Percentiles rank a stretch among this genome's conserved stretches.
These are phyloP conservation scores for Rhizomys pruinosus DNA, from an alignment of 2,113 vertebrate species.

Conservation along the genomic window DNA sequence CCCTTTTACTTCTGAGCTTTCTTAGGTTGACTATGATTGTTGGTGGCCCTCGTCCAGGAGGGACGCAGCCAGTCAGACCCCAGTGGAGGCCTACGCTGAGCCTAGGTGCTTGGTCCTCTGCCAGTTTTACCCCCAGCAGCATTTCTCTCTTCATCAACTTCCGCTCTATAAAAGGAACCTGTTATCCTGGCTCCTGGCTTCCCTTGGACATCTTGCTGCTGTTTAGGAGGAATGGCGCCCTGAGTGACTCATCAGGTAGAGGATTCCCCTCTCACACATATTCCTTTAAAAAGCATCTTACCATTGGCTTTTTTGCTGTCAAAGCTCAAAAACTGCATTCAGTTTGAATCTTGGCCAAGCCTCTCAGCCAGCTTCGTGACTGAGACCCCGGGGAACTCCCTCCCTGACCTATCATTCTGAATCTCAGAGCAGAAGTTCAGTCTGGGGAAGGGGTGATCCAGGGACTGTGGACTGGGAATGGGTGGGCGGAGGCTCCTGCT, in stretches of 20 bases:
- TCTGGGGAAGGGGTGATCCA: background rate
- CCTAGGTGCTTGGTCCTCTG: background rate
- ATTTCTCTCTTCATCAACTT: background rate
- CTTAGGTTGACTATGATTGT: background rate
- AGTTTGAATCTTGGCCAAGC: background rate
- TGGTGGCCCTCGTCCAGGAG: background rate
- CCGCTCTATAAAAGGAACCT: background rate
- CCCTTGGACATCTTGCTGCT: background rate
- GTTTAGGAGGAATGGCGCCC: background rate
- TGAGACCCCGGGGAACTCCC: background rate
- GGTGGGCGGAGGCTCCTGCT: background rate
- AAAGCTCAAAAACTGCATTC: constrained; percentile 5
- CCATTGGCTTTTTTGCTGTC: constrained; percentile 9
- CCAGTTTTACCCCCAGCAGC: background rate
- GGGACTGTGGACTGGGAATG: background rate
- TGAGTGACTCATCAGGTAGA: background rate
- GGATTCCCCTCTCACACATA: background rate
- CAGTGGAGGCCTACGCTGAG: background rate
- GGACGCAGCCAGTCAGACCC: background rate
- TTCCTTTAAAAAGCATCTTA: constrained; percentile 8
- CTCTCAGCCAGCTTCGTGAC: background rate
- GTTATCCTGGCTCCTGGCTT: background rate
- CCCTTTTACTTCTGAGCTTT: background rate
- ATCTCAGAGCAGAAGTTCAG: constrained; percentile 16
- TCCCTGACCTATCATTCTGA: background rate